Percentiles rank a stretch among this genome's conserved stretches.
phyloP scores from a whole-genome alignment of 2,888 invertebrate genomes.

The Drosophila prolongata region DNA sequence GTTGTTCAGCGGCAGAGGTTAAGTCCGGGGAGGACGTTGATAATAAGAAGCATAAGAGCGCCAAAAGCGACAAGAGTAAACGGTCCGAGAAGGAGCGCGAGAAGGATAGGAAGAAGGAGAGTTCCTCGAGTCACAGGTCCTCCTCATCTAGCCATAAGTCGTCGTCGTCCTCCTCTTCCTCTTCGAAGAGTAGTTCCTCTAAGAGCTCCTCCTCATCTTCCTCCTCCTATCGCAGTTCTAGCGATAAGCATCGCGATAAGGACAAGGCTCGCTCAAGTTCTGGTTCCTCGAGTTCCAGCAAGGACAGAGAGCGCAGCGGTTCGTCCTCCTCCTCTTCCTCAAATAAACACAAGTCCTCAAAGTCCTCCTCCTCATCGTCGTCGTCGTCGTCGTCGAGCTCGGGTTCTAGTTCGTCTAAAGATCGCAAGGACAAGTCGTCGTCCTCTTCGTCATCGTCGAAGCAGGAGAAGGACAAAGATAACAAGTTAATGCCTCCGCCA shows the following conservation, averaged over 20 bases:
- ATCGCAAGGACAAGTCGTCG: slow-evolving; percentile 82
- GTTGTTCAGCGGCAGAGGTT: slow-evolving; percentile 53
- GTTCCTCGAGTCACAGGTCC: slow-evolving; percentile 79
- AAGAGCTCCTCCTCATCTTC: slow-evolving; percentile 76
- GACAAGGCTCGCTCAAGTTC: slow-evolving; percentile 79
- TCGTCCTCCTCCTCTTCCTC: slow-evolving; percentile 64
- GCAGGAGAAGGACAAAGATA: slow-evolving; percentile 87
- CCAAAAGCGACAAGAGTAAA: slow-evolving; percentile 66
- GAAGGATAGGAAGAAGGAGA: slow-evolving; percentile 74
- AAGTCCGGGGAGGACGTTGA: slow-evolving; percentile 58
- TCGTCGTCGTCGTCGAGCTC: slow-evolving; percentile 58
- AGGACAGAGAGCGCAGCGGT: slow-evolving; percentile 82
- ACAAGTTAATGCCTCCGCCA: slow-evolving; percentile 88
- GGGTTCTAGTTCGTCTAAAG: slow-evolving; percentile 83
- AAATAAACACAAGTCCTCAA: slow-evolving; percentile 77
- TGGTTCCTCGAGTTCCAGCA: slow-evolving; percentile 81
- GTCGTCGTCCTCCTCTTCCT: slow-evolving; percentile 84
- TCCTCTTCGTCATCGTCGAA: slow-evolving; percentile 47
- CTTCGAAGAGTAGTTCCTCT: slow-evolving; percentile 83
- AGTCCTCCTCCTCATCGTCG: slow-evolving; percentile 69
- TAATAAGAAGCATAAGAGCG: slow-evolving; percentile 69
- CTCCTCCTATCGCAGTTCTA: slow-evolving; percentile 81
- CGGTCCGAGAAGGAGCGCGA: slow-evolving; percentile 82
- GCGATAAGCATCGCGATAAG: slow-evolving; percentile 84
- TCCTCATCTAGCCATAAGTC: slow-evolving; percentile 82